phyloP scores from a whole-genome alignment of 2,797 vertebrate species.

The Carcharodon carcharias region DNA sequence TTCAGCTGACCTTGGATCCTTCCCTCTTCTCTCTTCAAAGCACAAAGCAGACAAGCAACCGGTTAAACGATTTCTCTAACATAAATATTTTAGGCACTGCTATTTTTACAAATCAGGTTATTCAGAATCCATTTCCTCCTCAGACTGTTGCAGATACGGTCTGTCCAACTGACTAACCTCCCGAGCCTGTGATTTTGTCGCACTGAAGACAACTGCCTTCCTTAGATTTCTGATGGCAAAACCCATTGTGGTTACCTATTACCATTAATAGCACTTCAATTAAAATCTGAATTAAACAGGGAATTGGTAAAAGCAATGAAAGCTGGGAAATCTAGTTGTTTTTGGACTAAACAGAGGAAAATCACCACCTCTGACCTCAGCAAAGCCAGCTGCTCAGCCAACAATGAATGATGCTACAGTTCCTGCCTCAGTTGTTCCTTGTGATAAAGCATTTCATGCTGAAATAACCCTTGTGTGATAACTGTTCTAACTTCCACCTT shows the following conservation, averaged over 20 bases:
- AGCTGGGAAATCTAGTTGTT: neutral
- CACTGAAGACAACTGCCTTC: neutral
- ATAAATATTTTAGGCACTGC: neutral
- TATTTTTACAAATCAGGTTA: neutral
- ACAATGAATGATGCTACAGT: neutral
- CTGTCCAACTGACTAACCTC: neutral
- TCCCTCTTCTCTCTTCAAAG: constrained; percentile 77
- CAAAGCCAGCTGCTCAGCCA: neutral
- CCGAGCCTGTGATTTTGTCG: no score
- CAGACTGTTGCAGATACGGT: neutral
- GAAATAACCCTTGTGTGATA: neutral
- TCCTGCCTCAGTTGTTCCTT: neutral
- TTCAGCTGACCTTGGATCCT: constrained; percentile 88
- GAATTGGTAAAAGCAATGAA: neutral
- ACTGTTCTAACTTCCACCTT: neutral
- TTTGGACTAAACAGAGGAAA: neutral
- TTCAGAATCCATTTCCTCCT: neutral
- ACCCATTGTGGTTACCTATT: no score
- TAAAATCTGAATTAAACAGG: neutral
- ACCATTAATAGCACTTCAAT: neutral
- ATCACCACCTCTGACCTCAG: neutral
- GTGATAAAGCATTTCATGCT: neutral
- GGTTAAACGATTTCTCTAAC: neutral
- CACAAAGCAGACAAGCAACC: constrained; percentile 37
- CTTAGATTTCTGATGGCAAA: neutral